Conservation (phyloP, 2,113 vertebrate species). For the Chinchilla lanigera region DNA sequence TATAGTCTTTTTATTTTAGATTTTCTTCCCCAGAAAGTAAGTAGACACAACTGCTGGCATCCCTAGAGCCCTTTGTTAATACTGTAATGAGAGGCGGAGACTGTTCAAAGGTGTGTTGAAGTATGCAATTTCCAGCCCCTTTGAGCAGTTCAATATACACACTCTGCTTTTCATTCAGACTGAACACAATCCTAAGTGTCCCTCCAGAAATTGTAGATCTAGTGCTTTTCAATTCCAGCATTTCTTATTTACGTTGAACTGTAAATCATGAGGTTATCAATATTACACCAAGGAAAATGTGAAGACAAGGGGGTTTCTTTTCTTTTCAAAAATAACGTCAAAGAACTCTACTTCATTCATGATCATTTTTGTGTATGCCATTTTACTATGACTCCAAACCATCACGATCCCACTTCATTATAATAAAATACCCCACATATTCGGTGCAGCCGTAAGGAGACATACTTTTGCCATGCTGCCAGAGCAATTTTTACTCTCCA, state of each 20-base stretch:
- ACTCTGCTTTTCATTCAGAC: slow-evolving; percentile 69
- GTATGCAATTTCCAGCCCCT: slow-evolving; percentile 30
- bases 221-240: slow-evolving; percentile 41
- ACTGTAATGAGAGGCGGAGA: slow-evolving; percentile 9
- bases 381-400: not conserved
- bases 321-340: slow-evolving; percentile 47
- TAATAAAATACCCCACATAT: not conserved
- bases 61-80: slow-evolving; percentile 65
- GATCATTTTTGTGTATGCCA: slow-evolving; percentile 12
- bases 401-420: not conserved
- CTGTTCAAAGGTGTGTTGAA: slow-evolving; percentile 60
- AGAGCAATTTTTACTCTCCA: not conserved
- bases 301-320: not conserved
- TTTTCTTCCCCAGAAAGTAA: slow-evolving; percentile 70
- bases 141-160: slow-evolving; percentile 47
- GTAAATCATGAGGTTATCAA: slow-evolving; percentile 52
- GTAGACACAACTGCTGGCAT: slow-evolving; percentile 14
- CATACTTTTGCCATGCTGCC: not conserved
- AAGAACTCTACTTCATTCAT: slow-evolving; percentile 15
- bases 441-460: not conserved
- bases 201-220: slow-evolving; percentile 36
- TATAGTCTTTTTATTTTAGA: slow-evolving; percentile 62
- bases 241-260: slow-evolving; percentile 47
- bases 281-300: slow-evolving; percentile 9
- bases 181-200: slow-evolving; percentile 63